phyloP scores from a whole-genome alignment of 2,888 invertebrate genomes.

The Hypselothyrea guttata region DNA sequence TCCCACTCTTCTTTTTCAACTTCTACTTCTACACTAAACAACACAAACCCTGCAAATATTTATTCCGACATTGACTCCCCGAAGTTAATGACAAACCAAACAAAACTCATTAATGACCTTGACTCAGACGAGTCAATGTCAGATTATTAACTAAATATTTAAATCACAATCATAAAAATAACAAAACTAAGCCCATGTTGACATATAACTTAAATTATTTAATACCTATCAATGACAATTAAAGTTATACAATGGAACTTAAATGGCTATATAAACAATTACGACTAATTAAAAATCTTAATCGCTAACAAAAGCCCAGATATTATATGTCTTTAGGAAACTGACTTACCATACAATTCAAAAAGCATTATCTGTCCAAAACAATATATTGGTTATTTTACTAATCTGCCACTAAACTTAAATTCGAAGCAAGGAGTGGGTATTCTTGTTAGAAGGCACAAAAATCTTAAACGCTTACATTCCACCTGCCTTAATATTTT shows the following conservation, averaged over 20 bases:
- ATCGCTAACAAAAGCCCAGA: conserved; percentile 6
- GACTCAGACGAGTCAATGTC: conserved; percentile 3
- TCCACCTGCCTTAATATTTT: conserved; percentile 1
- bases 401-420: conserved; percentile 2
- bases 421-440: conserved; percentile 9
- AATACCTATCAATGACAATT: background rate
- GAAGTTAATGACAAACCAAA: conserved; percentile 1
- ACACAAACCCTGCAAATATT: conserved; percentile 1
- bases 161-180: background rate
- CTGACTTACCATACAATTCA: conserved; percentile 3
- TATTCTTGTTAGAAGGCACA: conserved; percentile 7
- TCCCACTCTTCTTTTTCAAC: conserved; percentile 3
- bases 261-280: conserved; percentile 2
- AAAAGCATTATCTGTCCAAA: conserved; percentile 7
- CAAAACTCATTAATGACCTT: background rate
- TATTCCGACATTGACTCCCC: conserved; percentile 1
- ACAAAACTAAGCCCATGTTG: background rate
- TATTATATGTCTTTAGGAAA: conserved; percentile 11
- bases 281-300: background rate
- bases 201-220: background rate
- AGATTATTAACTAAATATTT: conserved; percentile 1
- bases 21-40: conserved; percentile 6
- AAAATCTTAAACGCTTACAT: conserved; percentile 5
- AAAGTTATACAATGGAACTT: conserved; percentile 6
- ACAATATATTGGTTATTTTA: conserved; percentile 10